Evolutionary conservation across 1,140 invertebrate species (phyloP), one percentile per base, ranked within the genome.

Genomic region (Cyclargus thomasi): DNA sequence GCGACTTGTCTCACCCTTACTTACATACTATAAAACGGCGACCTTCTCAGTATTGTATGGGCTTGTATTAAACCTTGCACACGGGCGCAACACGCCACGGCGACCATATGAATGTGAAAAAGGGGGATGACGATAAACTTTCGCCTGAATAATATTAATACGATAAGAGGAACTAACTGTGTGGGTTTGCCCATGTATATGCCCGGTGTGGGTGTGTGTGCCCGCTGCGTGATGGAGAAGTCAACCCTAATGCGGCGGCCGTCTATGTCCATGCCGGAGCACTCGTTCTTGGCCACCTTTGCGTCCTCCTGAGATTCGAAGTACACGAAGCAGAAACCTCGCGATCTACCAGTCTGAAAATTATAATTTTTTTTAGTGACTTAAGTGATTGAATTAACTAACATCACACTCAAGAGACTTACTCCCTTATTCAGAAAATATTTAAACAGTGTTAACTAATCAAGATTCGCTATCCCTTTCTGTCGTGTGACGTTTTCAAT

Each of bases 291-390:
- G 0, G 98, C 98, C 68, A 95, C 94, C 80, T 96, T 96, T 0
- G 98, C 97, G 92, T 99, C 97, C 63, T 97, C 96, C 10, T 95
- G 87, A 62, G 93, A 94, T 85, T 96, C 95, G 91, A 96, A 99
- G 91, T 99, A 99, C 23, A 99, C 96, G 92, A 99, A 99, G 72
- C 97, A 97, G 91, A 99, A 99, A 35, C 98, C 98, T 78, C 98
- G 92, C 0, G 98, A 99, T 72, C 97, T 92, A 16, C 96, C 95
- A 77, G 96, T 98, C 95, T 98, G 82, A 29, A 91, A 76, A 55
- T 23, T 39, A 53, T 17, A 3, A 35, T 35, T 3, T 35, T 8
- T 35, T 35, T 35, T 35, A 5, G 3, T 5, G 3, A 35, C 3
- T 35, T 35, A 35, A 3, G 8, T 3, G 3, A 35, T 8, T 35